Evolutionary conservation across 2,888 invertebrate species (phyloP), one percentile per base, ranked within the genome.

Genomic region (Megastigmus dorsalis): DNA sequence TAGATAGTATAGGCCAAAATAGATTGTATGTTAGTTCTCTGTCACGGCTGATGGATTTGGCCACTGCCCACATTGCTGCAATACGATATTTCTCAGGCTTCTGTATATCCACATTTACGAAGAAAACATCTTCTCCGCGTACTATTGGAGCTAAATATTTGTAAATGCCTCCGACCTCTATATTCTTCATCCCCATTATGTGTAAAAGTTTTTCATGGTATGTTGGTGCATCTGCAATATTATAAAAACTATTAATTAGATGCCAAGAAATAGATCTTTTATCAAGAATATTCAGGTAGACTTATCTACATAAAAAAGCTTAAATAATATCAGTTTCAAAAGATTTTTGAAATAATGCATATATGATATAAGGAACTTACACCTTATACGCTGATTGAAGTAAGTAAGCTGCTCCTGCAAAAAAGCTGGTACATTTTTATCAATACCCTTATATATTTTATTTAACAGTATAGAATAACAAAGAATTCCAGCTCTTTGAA

Each of bases 1-100:
- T 86, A 1, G 84, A 81, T 52, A 90, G 81, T 57, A 90, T 83
- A 0, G 90, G 90, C 90, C 89, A 90, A 54, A 88, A 87, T 6
- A 89, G 78, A 68, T 88, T 82, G 55, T 84, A 83, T 0, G 82
- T 80, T 33, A 80, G 77, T 9, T 85, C 78, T 28, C 79, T 79
- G 66, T 85, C 80, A 2, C 78, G 63, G 15, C 57, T 45, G 13
- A 86, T 76, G 1, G 85, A 83, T 4, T 86, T 81, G 52, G 82
- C 80, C 3, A 88, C 82, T 0, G 88, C 87, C 85, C 87, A 88
- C 73, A 90, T 86, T 7, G 90, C 89, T 38, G 88, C 80, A 7
- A 88, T 82, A 30, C 89, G 87, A 41, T 89, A 81, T 74, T 88
- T 85, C 26, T 84, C 75, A 10, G 84, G 82, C 2, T 83, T 76